Conservation (phyloP, 2,888 invertebrate genomes). For the Ceratothoa steindachneri region DNA sequence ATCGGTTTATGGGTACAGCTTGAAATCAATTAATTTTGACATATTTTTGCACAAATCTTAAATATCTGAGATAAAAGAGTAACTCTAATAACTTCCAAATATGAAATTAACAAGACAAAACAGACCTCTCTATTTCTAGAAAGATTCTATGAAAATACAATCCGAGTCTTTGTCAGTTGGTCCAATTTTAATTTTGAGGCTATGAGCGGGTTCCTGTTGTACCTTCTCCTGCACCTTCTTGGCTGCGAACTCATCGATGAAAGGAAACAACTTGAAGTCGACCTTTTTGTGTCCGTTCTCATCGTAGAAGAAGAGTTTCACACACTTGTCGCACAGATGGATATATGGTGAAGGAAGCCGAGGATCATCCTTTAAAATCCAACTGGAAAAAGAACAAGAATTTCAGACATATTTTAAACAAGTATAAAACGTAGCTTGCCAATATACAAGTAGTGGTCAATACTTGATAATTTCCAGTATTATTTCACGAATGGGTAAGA, state of each 20-base stretch:
- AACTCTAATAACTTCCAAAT: too few species aligned
- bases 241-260: slow-evolving; percentile 10
- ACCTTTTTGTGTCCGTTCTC: neutral
- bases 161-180: too few species aligned
- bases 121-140: too few species aligned
- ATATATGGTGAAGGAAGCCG: slow-evolving; percentile 18
- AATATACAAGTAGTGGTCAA: neutral
- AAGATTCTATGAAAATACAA: too few species aligned
- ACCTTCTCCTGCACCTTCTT: neutral
- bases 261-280: slow-evolving; percentile 8
- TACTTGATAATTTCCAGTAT: neutral
- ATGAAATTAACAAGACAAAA: too few species aligned
- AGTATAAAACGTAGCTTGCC: neutral
- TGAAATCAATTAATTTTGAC: too few species aligned
- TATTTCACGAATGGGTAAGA: neutral
- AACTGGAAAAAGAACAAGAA: slow-evolving; percentile 19
- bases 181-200: neutral
- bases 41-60: too few species aligned
- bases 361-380: slow-evolving; percentile 30
- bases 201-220: neutral
- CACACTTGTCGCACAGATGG: slow-evolving; percentile 33
- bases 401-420: neutral
- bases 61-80: too few species aligned
- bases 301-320: slow-evolving; percentile 31
- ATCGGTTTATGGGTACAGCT: too few species aligned